A percentile compares a stretch with the other conserved stretches of the same genome.
Conservation (phyloP, 2,888 invertebrate genomes). For the Sinodicranocentrus sp. region DNA sequence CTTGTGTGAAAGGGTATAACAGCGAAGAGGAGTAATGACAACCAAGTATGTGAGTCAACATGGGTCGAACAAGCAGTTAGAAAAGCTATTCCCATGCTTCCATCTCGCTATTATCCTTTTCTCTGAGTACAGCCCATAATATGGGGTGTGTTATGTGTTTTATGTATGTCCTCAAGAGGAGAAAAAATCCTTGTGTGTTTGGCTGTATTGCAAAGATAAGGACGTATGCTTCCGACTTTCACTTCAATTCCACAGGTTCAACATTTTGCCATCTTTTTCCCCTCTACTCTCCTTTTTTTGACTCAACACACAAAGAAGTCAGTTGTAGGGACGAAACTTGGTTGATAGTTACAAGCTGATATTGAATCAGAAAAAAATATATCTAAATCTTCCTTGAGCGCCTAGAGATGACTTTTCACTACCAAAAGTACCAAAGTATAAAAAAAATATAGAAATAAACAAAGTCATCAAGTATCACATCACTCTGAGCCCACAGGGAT, state of each 20-base stretch:
- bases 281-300: neutral
- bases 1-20: neutral
- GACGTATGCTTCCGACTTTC: conserved; percentile 12
- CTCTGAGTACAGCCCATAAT: too few species aligned
- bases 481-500: too few species aligned
- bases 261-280: neutral
- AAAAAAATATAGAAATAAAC: too few species aligned
- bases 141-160: neutral
- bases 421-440: neutral
- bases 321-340: neutral
- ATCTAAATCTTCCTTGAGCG: neutral
- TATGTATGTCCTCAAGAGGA: neutral
- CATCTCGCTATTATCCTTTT: too few species aligned
- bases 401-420: neutral
- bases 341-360: too few species aligned
- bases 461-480: too few species aligned
- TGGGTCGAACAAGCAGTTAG: neutral
- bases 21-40: too few species aligned
- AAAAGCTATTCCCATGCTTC: conserved; percentile 6
- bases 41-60: conserved; percentile 13
- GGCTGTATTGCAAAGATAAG: conserved; percentile 38
- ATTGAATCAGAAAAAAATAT: too few species aligned
- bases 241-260: conserved; percentile 34
- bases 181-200: neutral
- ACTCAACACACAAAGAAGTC: neutral